Base-by-base conservation (phyloP, 2,797 vertebrate species). In the Gymnoscopelus microlampas region DNA sequence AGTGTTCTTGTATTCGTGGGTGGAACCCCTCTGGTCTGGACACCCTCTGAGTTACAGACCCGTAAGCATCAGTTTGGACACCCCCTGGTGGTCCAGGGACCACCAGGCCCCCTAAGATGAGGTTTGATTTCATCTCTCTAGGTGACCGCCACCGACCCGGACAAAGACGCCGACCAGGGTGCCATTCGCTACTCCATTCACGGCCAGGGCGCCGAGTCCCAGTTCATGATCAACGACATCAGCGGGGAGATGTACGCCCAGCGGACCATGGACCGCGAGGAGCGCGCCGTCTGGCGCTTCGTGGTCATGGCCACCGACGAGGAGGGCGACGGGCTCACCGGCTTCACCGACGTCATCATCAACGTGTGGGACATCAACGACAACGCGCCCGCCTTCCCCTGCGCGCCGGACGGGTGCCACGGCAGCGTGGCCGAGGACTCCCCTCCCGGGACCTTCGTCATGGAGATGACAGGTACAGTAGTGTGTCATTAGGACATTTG, bases 331-430 rank as follows among this genome's bases (percentile, higher is more conserved):
- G 96, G 96, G 32, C 94, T 98, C 0, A 97, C 95, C 0, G 96
- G 96, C 50, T 98, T 98, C 81, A 95, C 96, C 1, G 96, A 98
- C 15, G 95, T 97, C 69, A 95, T 97, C 72, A 95, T 98, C 83
- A 96, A 93, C 0, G 95, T 97, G 64, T 94, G 94, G 94, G 96
- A 97, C 85, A 94, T 97, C 82, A 98, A 97, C 26, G 96, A 98
- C 89, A 97, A 95, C 0, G 89, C 94, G 0, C 96, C 96, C 9
- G 26, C 77, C 26, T 98, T 98, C 73, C 70, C 76, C 0, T 98
- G 96, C 11, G 87, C 93, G 7, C 94, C 95, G 0, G 94, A 91
- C 83, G 89, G 91, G 44, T 97, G 96, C 83, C 93, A 89, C 0
- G 94, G 94, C 3, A 94, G 87, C 0, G 92, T 97, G 39, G 87